Evolutionary conservation across 2,888 invertebrate species (phyloP), one percentile per base, ranked within the genome.

Genomic region (Microplitis deprimator): DNA sequence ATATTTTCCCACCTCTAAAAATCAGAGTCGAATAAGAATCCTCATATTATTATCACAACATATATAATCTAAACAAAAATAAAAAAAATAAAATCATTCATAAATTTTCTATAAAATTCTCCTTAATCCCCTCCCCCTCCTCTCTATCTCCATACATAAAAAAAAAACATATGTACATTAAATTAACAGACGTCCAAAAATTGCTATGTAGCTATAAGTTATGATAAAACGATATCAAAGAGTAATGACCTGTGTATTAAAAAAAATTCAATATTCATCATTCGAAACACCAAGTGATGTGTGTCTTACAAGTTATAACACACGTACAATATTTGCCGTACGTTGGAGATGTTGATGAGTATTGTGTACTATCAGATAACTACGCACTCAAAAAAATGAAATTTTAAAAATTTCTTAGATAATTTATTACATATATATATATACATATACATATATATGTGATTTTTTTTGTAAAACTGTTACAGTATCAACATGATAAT

Each of bases 151-250:
- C 50, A 10, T 13, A 50, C 50, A 20, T 20, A 50, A 50, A 13
- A 13, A 50, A 50, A 13, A 50, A 50, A 50, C 50, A 50, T 50
- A 50, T 50, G 50, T 50, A 50, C 50, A 50, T 50, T 50, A 50
- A 50, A 50, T 50, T 8, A 50, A 50, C 50, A 50, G 50, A 50
- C 50, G 50, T 8, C 50, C 50, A 50, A 50, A 50, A 50, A 50
- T 29, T 29, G 29, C 29, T 29, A 29, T 50, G 50, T 50, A 16
- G 20, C 16, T 17, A 62, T 17, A 62, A 62, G 20, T 16, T 7
- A 62, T 62, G 62, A 62, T 62, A 62, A 62, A 62, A 20, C 20
- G 62, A 62, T 62, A 62, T 20, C 20, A 62, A 62, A 62, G 62
- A 62, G 62, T 62, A 62, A 62, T 62, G 62, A 62, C 62, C 62